Evolutionary conservation across 37 sponge, comb jelly and placozoan genomes (phyloP), one percentile per base, ranked within the genome.

Genomic region (Spongilla lacustris): DNA sequence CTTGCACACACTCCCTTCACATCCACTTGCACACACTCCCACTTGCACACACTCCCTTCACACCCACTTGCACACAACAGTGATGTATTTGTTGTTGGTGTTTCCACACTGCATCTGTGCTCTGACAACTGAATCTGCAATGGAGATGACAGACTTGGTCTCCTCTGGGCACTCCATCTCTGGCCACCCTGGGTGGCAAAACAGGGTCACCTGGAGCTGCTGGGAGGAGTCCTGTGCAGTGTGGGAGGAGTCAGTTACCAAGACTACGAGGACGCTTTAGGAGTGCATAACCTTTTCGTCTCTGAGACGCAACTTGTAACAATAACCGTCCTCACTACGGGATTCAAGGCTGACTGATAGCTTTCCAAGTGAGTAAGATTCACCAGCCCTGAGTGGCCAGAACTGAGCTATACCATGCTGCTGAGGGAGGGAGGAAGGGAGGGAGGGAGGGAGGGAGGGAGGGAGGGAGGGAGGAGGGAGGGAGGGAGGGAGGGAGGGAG

Each of bases 21-120:
- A 17, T 86, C 74, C 26, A 32, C 33, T 6, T 13, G 9, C 32
- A 33, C 34, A 22, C 22, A 22, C 58, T 1, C 91, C 74, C 69
- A 90, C 91, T 81, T 87, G 91, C 91, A 90, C 32, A 72, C 31
- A 37, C n/a, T n/a, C n/a, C n/a, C n/a, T n/a, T n/a, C n/a, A n/a
- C 58, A 17, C 91, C 74, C 69, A 90, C 91, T 81, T 87, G 91
- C 91, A 90, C 32, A 72, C 31, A 37, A 90, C 91, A 25, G 86
- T 90, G 66, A 90, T 90, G 27, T 50, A 30, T 48, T 67, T 83
- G 58, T 10, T 58, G 58, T 17, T 58, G 21, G 19, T 17, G 31
- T 90, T 90, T 37, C 71, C 87, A 70, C 81, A 68, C 33, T 69
- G 69, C 34, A 31, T 32, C 46, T 89, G 89, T 19, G 66, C 27